These are phyloP conservation scores for Emydoidea blandingii DNA, from an alignment of 2,797 vertebrate species.

Conservation along the genomic window DNA sequence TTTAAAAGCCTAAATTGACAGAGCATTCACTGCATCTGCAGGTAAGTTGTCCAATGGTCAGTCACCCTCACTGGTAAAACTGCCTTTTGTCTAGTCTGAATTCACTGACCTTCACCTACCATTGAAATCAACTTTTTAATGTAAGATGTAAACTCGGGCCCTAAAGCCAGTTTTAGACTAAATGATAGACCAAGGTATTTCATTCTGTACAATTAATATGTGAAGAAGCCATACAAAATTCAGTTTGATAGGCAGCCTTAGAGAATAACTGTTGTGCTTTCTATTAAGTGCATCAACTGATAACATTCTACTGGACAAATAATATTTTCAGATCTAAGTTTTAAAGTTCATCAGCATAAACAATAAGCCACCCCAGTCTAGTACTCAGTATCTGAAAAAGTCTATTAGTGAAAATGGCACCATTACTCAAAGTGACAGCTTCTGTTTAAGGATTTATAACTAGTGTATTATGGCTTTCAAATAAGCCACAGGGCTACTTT, in stretches of 20 bases:
- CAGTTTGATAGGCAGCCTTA: background rate
- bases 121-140: constrained; percentile 11
- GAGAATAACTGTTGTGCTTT: background rate
- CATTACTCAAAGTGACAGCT: background rate
- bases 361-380: background rate
- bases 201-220: background rate
- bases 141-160: background rate
- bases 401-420: background rate
- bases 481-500: background rate
- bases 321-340: background rate
- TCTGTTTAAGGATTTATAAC: background rate
- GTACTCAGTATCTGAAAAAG: background rate
- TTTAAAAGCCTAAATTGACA: background rate
- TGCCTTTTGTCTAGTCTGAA: background rate
- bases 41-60: background rate
- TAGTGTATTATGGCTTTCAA: background rate
- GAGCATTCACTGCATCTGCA: background rate
- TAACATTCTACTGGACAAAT: background rate
- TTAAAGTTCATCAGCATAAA: background rate
- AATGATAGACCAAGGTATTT: background rate
- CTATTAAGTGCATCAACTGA: background rate
- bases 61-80: no score
- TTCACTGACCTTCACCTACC: constrained; percentile 2
- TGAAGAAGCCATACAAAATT: background rate
- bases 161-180: no score